Conservation (phyloP, 2,113 vertebrate genomes). For the Zosterops pallidus region DNA sequence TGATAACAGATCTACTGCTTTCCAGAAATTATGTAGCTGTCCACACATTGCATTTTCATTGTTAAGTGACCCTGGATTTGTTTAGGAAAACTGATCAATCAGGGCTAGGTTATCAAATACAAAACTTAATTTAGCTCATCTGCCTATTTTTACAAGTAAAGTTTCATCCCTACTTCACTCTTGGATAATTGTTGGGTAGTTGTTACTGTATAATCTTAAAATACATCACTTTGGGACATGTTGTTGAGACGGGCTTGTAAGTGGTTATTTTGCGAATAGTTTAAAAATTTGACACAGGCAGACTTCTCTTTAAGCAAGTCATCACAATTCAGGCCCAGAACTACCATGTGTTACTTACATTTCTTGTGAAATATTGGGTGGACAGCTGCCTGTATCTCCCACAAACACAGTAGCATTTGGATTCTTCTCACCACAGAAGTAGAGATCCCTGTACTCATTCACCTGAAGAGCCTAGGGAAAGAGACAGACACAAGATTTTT, state of each 20-base stretch:
- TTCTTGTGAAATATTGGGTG: neutral
- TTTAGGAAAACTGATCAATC: neutral
- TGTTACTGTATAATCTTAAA: neutral
- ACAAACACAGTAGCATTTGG: neutral
- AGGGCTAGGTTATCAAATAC: neutral
- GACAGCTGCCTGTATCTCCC: neutral
- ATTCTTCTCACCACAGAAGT: constrained; percentile 48
- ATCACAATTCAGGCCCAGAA: neutral
- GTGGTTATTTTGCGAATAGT: neutral
- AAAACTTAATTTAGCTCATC: neutral
- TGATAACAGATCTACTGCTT: neutral
- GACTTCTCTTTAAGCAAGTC: neutral
- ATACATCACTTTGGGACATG: neutral
- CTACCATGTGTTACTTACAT: constrained; percentile 32
- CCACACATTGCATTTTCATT: neutral
- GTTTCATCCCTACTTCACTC: neutral
- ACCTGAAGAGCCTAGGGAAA: constrained; percentile 64
- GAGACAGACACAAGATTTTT: neutral
- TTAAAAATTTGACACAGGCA: neutral
- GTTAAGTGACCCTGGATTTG: neutral
- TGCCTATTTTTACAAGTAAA: neutral
- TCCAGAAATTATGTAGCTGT: neutral
- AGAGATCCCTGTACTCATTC: constrained; percentile 65
- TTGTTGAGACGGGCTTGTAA: neutral
- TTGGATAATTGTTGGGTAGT: neutral